These are phyloP conservation scores for Leuciscus waleckii DNA, from an alignment of 2,797 vertebrate genomes.

Conservation along the genomic window DNA sequence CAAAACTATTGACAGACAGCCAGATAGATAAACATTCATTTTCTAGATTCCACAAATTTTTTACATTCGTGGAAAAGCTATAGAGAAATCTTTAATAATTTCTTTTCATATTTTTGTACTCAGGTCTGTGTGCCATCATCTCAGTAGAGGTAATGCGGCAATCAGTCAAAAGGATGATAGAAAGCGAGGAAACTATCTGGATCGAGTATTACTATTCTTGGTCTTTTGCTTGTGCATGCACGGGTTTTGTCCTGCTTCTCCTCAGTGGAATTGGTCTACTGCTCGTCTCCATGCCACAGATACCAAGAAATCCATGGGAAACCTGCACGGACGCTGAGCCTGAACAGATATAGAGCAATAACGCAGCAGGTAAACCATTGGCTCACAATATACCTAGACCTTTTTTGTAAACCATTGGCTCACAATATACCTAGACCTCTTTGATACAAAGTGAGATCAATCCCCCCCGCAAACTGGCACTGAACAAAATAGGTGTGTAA, in stretches of 20 bases:
- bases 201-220: constrained; percentile 89
- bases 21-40: neutral
- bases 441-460: no score
- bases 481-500: neutral
- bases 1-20: neutral
- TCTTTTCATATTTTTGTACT: constrained; percentile 24
- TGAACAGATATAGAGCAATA: constrained; percentile 76
- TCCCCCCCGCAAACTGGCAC: neutral
- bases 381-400: neutral
- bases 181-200: constrained; percentile 93
- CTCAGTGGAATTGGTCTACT: constrained; percentile 87
- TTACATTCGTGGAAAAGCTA: neutral
- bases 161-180: constrained; percentile 95
- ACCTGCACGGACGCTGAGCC: constrained; percentile 96
- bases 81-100: neutral
- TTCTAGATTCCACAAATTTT: neutral
- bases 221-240: constrained; percentile 93
- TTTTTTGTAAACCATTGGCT: neutral
- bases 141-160: constrained; percentile 96
- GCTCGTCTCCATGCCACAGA: constrained; percentile 91
- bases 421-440: neutral
- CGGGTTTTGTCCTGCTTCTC: constrained; percentile 89
- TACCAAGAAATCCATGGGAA: constrained; percentile 98
- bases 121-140: constrained; percentile 93
- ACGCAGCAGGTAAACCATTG: neutral